Evolutionary conservation across 1,140 invertebrate species (phyloP).

Genomic region (Helicoverpa armigera): DNA sequence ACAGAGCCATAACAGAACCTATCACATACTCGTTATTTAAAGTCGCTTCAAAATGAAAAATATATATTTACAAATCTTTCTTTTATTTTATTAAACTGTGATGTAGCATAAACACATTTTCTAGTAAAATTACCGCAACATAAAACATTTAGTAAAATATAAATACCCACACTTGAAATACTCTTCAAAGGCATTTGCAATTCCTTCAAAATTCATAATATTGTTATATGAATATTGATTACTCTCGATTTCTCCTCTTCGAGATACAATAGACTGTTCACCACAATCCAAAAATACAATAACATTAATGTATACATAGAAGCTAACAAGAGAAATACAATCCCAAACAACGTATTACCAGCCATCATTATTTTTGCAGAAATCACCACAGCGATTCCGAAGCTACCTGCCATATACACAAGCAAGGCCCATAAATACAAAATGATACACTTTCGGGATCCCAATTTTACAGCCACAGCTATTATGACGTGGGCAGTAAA

Average conservation of each 20-base stretch:
- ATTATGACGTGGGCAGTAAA: conserved; percentile 48
- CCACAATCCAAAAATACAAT: conserved; percentile 55
- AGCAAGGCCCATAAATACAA: conserved; percentile 48
- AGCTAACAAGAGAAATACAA: conserved; percentile 26
- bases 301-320: conserved; percentile 44
- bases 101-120: too few species aligned
- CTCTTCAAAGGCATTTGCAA: neutral
- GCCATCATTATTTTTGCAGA: conserved; percentile 40
- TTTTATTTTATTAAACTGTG: too few species aligned
- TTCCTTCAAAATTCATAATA: conserved; percentile 30
- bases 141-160: too few species aligned
- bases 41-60: too few species aligned
- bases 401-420: conserved; percentile 46
- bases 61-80: too few species aligned
- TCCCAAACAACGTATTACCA: conserved; percentile 30
- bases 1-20: too few species aligned
- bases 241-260: conserved; percentile 47
- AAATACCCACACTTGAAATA: neutral
- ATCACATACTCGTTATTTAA: too few species aligned
- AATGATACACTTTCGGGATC: conserved; percentile 37
- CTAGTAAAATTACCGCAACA: too few species aligned
- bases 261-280: conserved; percentile 41
- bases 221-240: conserved; percentile 53
- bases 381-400: conserved; percentile 39
- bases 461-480: conserved; percentile 39